These are phyloP conservation scores for Puma concolor DNA, from an alignment of 2,113 vertebrate species.

Conservation along the genomic window DNA sequence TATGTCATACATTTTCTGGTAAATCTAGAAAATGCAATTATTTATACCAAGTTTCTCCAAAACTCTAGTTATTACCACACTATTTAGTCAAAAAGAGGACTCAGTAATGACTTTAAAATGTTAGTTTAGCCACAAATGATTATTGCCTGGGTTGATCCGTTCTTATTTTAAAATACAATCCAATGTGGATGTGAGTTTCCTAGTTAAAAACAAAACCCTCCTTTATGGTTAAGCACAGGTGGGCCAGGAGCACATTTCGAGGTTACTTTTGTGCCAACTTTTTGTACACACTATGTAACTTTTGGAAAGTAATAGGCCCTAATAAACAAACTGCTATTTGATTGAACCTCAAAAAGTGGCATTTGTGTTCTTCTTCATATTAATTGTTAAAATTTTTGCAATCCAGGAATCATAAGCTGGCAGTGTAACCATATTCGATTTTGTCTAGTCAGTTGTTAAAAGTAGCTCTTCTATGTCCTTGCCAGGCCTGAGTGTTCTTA, in stretches of 20 bases:
- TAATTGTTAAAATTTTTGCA: conserved; percentile 57
- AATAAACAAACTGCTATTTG: conserved; percentile 34
- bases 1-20: not conserved
- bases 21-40: not conserved
- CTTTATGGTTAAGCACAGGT: not conserved
- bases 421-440: not conserved
- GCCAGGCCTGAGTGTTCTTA: conserved; percentile 48
- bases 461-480: conserved; percentile 14
- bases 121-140: conserved; percentile 42
- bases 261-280: not conserved
- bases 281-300: not conserved
- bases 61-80: not conserved
- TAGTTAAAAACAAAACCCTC: conserved; percentile 34
- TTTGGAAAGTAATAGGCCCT: conserved; percentile 28
- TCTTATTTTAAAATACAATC: conserved; percentile 61
- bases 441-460: conserved; percentile 43
- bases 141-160: conserved; percentile 29
- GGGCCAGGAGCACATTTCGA: not conserved
- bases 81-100: conserved; percentile 43
- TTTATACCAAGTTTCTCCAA: conserved; percentile 2
- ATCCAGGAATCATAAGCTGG: not conserved
- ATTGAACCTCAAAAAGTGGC: conserved; percentile 6
- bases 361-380: conserved; percentile 21
- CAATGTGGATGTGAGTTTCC: conserved; percentile 49
- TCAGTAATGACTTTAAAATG: conserved; percentile 33